Evolutionary conservation across 1,140 invertebrate species (phyloP).

Genomic region (Coboldia fuscipes): DNA sequence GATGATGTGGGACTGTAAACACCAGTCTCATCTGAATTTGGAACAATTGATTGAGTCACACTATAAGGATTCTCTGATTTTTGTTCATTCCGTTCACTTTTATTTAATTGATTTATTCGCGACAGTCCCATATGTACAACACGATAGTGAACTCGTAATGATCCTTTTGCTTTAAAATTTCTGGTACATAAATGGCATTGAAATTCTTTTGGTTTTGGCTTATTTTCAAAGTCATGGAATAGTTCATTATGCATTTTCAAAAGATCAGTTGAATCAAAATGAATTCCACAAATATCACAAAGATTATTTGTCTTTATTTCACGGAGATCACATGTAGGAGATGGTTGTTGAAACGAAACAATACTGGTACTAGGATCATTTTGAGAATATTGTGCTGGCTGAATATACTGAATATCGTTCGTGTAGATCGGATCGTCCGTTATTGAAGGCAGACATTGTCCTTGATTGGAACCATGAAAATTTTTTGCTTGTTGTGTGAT

Average conservation of each 20-base stretch:
- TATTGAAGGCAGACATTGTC: too few relatives aligned
- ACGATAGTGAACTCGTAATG: slow-evolving; percentile 57
- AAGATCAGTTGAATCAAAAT: slow-evolving; percentile 43
- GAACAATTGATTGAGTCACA: neutral
- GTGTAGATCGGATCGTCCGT: too few relatives aligned
- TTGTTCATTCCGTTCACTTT: neutral
- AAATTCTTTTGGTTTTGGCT: slow-evolving; percentile 9
- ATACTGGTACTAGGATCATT: too few relatives aligned
- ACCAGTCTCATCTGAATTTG: neutral
- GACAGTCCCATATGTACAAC: slow-evolving; percentile 42
- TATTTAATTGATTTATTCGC: neutral
- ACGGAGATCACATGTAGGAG: too few relatives aligned
- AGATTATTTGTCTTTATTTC: neutral
- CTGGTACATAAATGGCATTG: slow-evolving; percentile 58
- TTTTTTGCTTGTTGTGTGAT: too few relatives aligned
- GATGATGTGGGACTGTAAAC: neutral
- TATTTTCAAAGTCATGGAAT: slow-evolving; percentile 32
- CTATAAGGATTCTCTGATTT: neutral
- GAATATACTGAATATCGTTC: too few relatives aligned
- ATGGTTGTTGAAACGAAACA: too few relatives aligned
- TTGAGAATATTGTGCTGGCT: too few relatives aligned
- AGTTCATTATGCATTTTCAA: slow-evolving; percentile 49
- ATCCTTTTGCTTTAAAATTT: slow-evolving; percentile 58
- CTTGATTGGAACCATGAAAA: too few relatives aligned
- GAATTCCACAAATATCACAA: slow-evolving; percentile 48